Percentiles rank a stretch among this genome's conserved stretches.
phyloP scores from a whole-genome alignment of 2,113 vertebrate species.

The human region DNA sequence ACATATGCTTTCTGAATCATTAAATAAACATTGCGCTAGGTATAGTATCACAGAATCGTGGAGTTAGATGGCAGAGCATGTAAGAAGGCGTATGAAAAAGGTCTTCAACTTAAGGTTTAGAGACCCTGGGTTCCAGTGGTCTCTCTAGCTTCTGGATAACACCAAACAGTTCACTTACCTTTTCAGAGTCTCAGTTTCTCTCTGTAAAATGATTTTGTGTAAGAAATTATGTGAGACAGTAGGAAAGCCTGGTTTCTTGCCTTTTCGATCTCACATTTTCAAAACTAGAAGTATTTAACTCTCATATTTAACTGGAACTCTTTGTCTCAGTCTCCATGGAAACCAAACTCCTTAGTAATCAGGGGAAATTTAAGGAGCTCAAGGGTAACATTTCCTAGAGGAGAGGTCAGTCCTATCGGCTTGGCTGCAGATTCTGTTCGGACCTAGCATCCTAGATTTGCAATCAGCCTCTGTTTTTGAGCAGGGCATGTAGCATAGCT shows the following conservation, averaged over 20 bases:
- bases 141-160: neutral
- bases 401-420: neutral
- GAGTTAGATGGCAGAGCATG: neutral
- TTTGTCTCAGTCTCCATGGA: constrained; percentile 50
- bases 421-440: constrained; percentile 8
- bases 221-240: neutral
- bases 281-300: constrained; percentile 12
- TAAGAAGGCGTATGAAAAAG: neutral
- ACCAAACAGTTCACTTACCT: neutral
- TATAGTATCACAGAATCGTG: neutral
- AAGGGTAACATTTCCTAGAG: neutral
- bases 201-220: neutral
- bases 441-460: neutral
- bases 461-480: neutral
- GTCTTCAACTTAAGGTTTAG: neutral
- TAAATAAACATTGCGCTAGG: neutral
- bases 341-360: constrained; percentile 57
- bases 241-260: neutral
- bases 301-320: neutral
- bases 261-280: neutral
- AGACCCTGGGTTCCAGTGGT: neutral
- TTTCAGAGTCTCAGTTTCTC: constrained; percentile 9
- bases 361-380: constrained; percentile 18
- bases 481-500: neutral
- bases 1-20: neutral